Evolutionary conservation across 2,888 invertebrate species (phyloP).

Genomic region (Hypomecis atomaria): DNA sequence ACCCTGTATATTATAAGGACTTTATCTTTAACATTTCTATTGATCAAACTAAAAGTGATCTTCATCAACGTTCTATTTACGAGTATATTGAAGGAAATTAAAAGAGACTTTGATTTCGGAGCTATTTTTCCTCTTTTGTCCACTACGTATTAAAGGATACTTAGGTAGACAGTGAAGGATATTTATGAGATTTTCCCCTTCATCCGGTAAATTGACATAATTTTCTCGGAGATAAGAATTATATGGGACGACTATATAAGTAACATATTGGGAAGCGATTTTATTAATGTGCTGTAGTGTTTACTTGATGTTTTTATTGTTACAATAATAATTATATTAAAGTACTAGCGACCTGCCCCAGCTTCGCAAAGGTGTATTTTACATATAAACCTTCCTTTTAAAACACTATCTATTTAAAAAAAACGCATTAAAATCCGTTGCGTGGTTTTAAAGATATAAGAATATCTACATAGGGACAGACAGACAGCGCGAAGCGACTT

Average conservation of each 20-base stretch:
- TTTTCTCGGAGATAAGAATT: not conserved
- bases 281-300: not conserved
- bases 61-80: constrained; percentile 30
- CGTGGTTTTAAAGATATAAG: too few species aligned
- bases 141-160: constrained; percentile 15
- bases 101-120: constrained; percentile 34
- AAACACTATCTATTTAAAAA: too few species aligned
- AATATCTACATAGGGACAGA: too few species aligned
- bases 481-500: too few species aligned
- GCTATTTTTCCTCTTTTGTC: constrained; percentile 18
- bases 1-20: too few species aligned
- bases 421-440: too few species aligned
- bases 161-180: too few species aligned
- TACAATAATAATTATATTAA: not conserved
- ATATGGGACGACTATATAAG: not conserved
- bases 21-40: not conserved
- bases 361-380: too few species aligned
- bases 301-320: too few species aligned
- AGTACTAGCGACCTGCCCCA: not conserved
- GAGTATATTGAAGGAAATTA: constrained; percentile 32
- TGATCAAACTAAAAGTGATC: not conserved
- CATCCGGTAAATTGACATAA: constrained; percentile 5
- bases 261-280: not conserved
- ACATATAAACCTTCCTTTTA: too few species aligned
- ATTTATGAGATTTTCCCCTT: constrained; percentile 7